phyloP scores from a whole-genome alignment of 1,140 invertebrate genomes.

The Drosophila athabasca region DNA sequence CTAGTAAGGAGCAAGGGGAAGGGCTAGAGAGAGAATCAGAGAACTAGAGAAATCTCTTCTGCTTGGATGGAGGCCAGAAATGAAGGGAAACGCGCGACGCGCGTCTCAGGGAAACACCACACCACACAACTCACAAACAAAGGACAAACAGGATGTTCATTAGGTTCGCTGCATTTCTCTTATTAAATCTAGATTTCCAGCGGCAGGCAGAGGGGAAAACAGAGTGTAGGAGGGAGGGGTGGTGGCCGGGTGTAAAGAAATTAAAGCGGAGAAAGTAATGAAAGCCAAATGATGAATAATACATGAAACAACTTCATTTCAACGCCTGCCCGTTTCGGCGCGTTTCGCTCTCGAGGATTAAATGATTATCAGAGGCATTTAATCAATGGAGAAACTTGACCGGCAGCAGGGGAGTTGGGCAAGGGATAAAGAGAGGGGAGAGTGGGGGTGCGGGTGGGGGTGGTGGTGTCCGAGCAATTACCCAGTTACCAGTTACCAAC shows the following conservation, averaged over 20 bases:
- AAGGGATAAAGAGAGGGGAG: not conserved
- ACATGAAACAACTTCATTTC: slow-evolving; percentile 65
- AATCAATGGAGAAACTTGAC: slow-evolving; percentile 42
- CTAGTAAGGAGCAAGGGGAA: not conserved
- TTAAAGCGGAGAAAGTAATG: slow-evolving; percentile 47
- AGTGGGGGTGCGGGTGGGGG: not conserved
- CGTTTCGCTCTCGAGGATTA: slow-evolving; percentile 56
- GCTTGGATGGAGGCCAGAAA: slow-evolving; percentile 65
- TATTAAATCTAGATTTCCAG: slow-evolving; percentile 71
- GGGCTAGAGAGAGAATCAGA: slow-evolving; percentile 16
- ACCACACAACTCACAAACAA: slow-evolving; percentile 6
- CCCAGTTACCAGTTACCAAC: not conserved
- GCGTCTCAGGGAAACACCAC: slow-evolving; percentile 3
- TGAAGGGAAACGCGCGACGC: slow-evolving; percentile 18
- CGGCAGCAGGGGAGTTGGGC: slow-evolving; percentile 7
- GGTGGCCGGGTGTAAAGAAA: slow-evolving; percentile 18
- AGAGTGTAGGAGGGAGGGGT: too few relatives aligned
- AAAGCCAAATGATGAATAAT: slow-evolving; percentile 67
- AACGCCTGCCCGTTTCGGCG: slow-evolving; percentile 16
- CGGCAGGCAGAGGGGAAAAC: not conserved
- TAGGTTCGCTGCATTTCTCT: slow-evolving; percentile 74
- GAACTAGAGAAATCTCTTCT: slow-evolving; percentile 60
- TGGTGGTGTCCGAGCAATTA: slow-evolving; percentile 25
- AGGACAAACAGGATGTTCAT: slow-evolving; percentile 74
- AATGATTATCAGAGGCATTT: slow-evolving; percentile 71